phyloP scores from a whole-genome alignment of 2,888 invertebrate species.

The Galeopsomyia nigrocyanea region DNA sequence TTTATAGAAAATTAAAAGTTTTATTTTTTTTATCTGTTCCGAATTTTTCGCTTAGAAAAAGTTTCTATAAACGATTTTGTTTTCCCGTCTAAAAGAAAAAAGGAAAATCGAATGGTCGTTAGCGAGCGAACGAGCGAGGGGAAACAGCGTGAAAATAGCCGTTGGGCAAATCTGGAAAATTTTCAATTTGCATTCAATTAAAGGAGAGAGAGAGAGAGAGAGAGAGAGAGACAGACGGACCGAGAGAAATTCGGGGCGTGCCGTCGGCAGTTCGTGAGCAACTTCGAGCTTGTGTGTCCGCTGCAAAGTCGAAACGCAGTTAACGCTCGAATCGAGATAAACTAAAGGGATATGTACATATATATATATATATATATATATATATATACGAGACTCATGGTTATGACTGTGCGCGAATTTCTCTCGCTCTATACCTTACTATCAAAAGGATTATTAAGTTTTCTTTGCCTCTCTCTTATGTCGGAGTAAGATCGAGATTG shows the following conservation, averaged over 20 bases:
- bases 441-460: too few species aligned
- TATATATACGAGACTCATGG: slow-evolving; percentile 7
- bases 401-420: not conserved
- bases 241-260: slow-evolving; percentile 42
- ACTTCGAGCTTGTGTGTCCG: slow-evolving; percentile 27
- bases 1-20: too few species aligned
- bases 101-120: not conserved
- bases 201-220: slow-evolving; percentile 17
- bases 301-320: slow-evolving; percentile 52
- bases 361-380: too few species aligned
- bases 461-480: too few species aligned
- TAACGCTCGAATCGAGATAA: slow-evolving; percentile 51
- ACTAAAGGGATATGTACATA: slow-evolving; percentile 48
- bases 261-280: slow-evolving; percentile 46
- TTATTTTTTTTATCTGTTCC: too few species aligned
- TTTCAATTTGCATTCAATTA: slow-evolving; percentile 45
- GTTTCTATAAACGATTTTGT: too few species aligned
- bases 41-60: not conserved
- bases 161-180: slow-evolving; percentile 37
- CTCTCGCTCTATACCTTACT: too few species aligned
- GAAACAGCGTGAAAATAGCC: slow-evolving; percentile 27
- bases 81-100: not conserved
- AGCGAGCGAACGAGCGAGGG: not conserved
- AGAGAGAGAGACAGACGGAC: not conserved
- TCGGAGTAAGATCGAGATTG: too few species aligned